A percentile compares a stretch with the other conserved stretches of the same genome.
Conservation (phyloP, 2,797 vertebrate genomes). For the Falco columbarius region DNA sequence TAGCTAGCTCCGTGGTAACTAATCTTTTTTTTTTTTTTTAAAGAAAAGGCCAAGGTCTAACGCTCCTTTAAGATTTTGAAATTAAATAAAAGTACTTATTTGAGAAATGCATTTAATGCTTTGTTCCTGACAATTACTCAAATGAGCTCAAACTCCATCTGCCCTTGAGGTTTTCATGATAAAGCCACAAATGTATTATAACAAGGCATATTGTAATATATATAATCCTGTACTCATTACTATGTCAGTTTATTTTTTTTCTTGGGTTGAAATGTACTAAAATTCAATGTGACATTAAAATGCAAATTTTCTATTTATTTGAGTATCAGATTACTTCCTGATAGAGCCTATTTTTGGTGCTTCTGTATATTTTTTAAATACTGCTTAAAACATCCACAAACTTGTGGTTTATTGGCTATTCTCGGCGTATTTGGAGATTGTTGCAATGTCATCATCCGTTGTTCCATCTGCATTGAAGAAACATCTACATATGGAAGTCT, state of each 20-base stretch:
- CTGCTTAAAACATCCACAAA: constrained; percentile 35
- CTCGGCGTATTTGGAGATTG: constrained; percentile 29
- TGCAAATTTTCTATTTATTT: constrained; percentile 91
- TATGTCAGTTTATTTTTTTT: constrained; percentile 88
- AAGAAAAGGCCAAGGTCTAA: constrained; percentile 70
- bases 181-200: constrained; percentile 92
- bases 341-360: constrained; percentile 48
- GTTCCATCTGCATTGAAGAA: constrained; percentile 51
- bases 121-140: constrained; percentile 86
- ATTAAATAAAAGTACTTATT: constrained; percentile 78
- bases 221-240: constrained; percentile 89
- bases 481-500: constrained; percentile 27
- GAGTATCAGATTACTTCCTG: constrained; percentile 73
- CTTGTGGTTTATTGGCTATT: constrained; percentile 49
- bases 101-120: constrained; percentile 82
- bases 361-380: constrained; percentile 13
- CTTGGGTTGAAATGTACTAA: constrained; percentile 91
- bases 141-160: constrained; percentile 84
- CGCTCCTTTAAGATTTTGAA: constrained; percentile 76
- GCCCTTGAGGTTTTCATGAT: constrained; percentile 85
- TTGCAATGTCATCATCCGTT: constrained; percentile 1
- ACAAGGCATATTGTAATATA: constrained; percentile 95
- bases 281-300: constrained; percentile 94
- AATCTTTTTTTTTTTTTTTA: constrained; percentile 48
- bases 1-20: constrained; percentile 72